These are phyloP conservation scores for Aptenodytes forsteri DNA, from an alignment of 2,113 vertebrate species.

Conservation along the genomic window DNA sequence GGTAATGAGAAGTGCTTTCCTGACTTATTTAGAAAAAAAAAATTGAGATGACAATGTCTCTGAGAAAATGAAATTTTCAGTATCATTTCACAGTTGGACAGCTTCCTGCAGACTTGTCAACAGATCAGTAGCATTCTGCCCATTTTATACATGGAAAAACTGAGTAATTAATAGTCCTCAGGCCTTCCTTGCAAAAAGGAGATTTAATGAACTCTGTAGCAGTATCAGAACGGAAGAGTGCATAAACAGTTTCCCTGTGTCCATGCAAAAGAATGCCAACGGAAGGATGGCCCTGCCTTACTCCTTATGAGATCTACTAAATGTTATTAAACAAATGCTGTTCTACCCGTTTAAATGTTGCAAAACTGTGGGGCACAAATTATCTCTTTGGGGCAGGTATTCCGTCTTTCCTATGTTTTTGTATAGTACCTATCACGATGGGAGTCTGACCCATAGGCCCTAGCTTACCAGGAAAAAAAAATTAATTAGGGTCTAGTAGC, in stretches of 20 bases:
- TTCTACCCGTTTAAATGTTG: not conserved
- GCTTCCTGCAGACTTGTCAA: conserved; percentile 54
- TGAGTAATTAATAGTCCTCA: conserved; percentile 50
- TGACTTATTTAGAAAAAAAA: conserved; percentile 18
- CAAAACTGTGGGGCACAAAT: not conserved
- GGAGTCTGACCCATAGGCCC: not conserved
- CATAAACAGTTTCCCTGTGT: not conserved
- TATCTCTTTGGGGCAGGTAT: not conserved
- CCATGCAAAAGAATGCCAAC: not conserved
- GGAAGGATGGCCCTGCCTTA: not conserved
- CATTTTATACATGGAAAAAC: conserved; percentile 38
- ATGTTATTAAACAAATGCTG: not conserved
- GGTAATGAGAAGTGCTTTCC: conserved; percentile 51
- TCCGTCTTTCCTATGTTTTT: not conserved
- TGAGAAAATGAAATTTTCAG: conserved; percentile 57
- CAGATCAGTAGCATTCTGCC: conserved; percentile 44
- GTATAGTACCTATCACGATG: not conserved
- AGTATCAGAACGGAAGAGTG: not conserved
- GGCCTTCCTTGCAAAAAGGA: conserved; percentile 19
- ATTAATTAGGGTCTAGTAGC: not conserved
- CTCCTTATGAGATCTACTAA: not conserved
- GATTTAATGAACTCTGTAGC: conserved; percentile 54
- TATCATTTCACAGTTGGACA: conserved; percentile 61
- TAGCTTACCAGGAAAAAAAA: not conserved
- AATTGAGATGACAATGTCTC: conserved; percentile 21